Evolutionary conservation across 2,888 invertebrate species (phyloP), one percentile per base, ranked within the genome.

Genomic region (Agrypnus murinus): DNA sequence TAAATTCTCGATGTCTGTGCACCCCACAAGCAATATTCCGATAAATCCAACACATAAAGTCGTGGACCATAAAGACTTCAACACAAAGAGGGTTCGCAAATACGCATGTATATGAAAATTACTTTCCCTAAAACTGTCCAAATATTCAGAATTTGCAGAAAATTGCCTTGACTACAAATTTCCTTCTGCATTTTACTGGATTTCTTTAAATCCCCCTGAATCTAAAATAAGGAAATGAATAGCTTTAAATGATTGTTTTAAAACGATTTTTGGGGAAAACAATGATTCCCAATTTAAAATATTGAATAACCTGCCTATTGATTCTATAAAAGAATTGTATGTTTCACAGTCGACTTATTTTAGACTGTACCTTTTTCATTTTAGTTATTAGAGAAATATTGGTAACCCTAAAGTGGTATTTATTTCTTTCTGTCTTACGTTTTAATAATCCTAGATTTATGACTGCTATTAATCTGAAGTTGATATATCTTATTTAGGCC

Each of bases 21-120:
- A 64, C 50, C 64, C 64, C 43, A 48, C 50, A 15, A 40, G 55
- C 64, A 64, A 50, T 38, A 64, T 64, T 64, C 53, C 25, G 64
- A 34, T 64, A 64, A 64, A 64, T 64, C 50, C 25, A 32, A 19
- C 40, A 53, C 50, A 64, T 64, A 55, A 55, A 55, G 14, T 64
- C 64, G 38, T 34, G 25, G 19, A 32, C 40, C 38, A 50, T 64
- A 64, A 64, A 64, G 50, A 64, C 43, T 64, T 64, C 64, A 64
- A 53, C 64, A 55, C 55, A 55, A 64, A 64, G 64, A 53, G 53
- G 64, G 64, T 36, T 17, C 34, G 55, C 36, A 36, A 36, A 55
- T 55, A 55, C 36, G 36, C 38, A 55, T 55, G 55, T 36, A 55
- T 55, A 55, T 36, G 19, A 55, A 36, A 34, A 36, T 32, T 7